These are phyloP conservation scores for Euwallacea similis DNA, from an alignment of 1,140 invertebrate species.

Conservation along the genomic window DNA sequence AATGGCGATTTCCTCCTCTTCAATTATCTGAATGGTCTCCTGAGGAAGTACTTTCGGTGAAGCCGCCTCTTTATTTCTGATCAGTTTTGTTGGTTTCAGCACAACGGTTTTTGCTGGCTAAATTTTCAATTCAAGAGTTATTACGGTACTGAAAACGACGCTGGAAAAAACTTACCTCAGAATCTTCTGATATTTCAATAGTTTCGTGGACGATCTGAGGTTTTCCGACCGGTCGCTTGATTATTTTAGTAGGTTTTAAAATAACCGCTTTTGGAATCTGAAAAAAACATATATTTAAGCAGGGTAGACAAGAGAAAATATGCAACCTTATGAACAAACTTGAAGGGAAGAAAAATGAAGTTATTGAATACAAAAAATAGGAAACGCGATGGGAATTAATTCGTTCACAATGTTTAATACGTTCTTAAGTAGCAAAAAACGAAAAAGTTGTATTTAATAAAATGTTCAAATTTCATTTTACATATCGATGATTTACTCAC, in stretches of 20 bases:
- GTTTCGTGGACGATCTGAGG: constrained; percentile 22
- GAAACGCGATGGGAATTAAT: too few relatives aligned
- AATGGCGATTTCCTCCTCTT: constrained; percentile 37
- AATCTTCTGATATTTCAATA: background rate
- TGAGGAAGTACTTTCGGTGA: constrained; percentile 3
- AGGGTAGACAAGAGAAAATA: background rate
- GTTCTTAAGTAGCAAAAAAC: background rate
- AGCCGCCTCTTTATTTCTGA: constrained; percentile 23
- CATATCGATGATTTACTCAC: constrained; percentile 33
- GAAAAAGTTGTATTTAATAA: background rate
- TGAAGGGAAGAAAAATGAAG: too few relatives aligned
- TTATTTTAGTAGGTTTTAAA: constrained; percentile 43
- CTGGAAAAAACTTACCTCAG: background rate
- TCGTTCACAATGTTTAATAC: too few relatives aligned
- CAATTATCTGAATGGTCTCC: constrained; percentile 22
- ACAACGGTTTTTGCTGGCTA: constrained; percentile 40
- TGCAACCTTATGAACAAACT: too few relatives aligned
- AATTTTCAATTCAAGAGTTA: background rate
- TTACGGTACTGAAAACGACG: background rate
- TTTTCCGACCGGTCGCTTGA: constrained; percentile 25
- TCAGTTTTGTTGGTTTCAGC: constrained; percentile 39
- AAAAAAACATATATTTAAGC: constrained; percentile 3
- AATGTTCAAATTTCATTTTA: too few relatives aligned
- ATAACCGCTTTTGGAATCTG: constrained; percentile 44
- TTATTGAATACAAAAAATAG: too few relatives aligned